phyloP scores from a whole-genome alignment of 2,113 vertebrate genomes.

The Petaurus breviceps region DNA sequence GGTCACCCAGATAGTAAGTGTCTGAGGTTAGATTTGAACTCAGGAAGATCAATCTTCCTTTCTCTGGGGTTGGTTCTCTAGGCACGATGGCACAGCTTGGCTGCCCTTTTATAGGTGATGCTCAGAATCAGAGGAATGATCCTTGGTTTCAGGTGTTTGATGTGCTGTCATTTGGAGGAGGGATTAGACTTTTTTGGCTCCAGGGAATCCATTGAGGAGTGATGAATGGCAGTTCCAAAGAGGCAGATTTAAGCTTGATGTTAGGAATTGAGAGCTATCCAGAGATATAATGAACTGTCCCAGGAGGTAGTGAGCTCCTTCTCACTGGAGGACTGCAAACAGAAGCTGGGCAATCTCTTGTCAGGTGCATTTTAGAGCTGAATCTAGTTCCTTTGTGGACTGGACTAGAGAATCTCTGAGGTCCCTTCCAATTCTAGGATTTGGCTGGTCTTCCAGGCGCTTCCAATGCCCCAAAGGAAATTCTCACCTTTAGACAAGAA shows the following conservation, averaged over 20 bases:
- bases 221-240: not conserved
- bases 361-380: not conserved
- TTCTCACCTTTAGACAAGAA: not conserved
- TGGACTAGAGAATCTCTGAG: not conserved
- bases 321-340: not conserved
- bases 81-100: not conserved
- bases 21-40: not conserved
- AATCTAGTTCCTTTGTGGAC: not conserved
- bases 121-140: not conserved
- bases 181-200: not conserved
- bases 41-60: not conserved
- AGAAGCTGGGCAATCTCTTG: not conserved
- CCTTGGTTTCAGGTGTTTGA: not conserved
- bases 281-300: not conserved
- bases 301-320: not conserved
- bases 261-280: not conserved
- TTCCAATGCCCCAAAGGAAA: not conserved
- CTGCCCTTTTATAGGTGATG: not conserved
- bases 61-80: not conserved
- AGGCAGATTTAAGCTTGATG: not conserved
- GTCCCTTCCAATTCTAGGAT: not conserved
- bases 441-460: not conserved
- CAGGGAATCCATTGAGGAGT: not conserved
- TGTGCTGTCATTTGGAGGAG: not conserved
- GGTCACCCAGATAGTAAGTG: not conserved